phyloP scores from a whole-genome alignment of 2,113 vertebrate species.

The Apteryx owenii region DNA sequence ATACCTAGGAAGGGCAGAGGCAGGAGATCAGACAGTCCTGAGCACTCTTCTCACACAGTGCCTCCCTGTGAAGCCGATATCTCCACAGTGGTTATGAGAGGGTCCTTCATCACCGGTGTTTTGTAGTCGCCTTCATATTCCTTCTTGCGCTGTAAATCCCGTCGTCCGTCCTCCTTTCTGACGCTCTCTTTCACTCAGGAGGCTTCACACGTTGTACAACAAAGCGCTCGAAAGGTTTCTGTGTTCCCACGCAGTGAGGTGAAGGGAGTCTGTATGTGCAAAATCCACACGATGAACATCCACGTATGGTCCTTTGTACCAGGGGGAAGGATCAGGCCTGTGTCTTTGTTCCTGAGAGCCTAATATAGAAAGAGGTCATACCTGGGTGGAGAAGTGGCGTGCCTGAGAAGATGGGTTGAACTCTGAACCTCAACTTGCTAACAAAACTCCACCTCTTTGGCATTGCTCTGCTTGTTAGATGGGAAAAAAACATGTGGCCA shows the following conservation, averaged over 20 bases:
- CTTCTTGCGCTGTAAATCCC: not conserved
- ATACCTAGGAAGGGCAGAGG: constrained; percentile 34
- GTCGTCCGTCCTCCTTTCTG: not conserved
- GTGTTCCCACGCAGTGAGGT: rapidly evolving
- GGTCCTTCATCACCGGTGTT: not conserved
- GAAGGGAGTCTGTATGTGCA: not conserved
- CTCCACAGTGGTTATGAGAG: not conserved
- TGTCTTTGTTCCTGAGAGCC: not conserved
- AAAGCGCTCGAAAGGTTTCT: not conserved
- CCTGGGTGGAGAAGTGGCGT: not conserved
- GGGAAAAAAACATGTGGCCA: not conserved
- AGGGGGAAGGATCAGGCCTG: not conserved
- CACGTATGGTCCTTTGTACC: not conserved
- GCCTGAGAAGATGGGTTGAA: not conserved
- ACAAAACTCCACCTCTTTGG: not conserved
- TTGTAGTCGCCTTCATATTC: not conserved
- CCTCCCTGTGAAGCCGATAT: not conserved
- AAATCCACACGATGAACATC: not conserved
- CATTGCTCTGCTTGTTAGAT: not conserved
- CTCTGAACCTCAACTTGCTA: not conserved
- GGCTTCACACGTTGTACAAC: rapidly evolving
- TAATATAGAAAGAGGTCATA: rapidly evolving
- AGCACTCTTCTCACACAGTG: not conserved
- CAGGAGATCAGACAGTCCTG: not conserved
- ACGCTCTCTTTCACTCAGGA: rapidly evolving